phyloP scores from a whole-genome alignment of 2,888 invertebrate species.

The Drosophila prolongata region DNA sequence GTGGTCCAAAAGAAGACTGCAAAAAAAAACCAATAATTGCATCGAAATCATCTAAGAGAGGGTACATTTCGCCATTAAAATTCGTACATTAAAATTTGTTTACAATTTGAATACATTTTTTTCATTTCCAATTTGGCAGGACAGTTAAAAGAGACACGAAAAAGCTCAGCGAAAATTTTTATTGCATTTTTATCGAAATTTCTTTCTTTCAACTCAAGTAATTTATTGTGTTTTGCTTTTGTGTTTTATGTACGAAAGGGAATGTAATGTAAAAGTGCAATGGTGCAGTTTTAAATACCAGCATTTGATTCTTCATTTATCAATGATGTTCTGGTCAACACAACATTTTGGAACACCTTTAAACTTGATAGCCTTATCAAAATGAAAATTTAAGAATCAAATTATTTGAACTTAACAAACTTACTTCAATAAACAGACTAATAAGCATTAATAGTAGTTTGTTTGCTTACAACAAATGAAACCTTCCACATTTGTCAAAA shows the following conservation, averaged over 20 bases:
- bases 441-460: no score
- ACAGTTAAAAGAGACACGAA: background rate
- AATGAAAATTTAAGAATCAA: no score
- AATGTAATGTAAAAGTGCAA: no score
- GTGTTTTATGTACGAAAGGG: no score
- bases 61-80: background rate
- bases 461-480: background rate
- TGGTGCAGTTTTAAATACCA: no score
- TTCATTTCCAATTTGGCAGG: background rate
- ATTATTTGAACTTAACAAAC: no score
- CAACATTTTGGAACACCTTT: no score
- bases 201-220: background rate
- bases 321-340: no score
- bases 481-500: conserved; percentile 5
- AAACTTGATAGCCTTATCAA: no score
- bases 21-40: background rate
- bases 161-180: conserved; percentile 11
- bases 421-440: no score
- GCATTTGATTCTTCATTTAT: no score
- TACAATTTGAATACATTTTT: background rate
- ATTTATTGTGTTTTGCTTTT: no score
- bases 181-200: conserved; percentile 23
- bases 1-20: background rate
- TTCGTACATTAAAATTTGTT: conserved; percentile 3
- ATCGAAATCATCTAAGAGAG: background rate